phyloP scores from a whole-genome alignment of 2,797 vertebrate species.

The Poecile montanus region DNA sequence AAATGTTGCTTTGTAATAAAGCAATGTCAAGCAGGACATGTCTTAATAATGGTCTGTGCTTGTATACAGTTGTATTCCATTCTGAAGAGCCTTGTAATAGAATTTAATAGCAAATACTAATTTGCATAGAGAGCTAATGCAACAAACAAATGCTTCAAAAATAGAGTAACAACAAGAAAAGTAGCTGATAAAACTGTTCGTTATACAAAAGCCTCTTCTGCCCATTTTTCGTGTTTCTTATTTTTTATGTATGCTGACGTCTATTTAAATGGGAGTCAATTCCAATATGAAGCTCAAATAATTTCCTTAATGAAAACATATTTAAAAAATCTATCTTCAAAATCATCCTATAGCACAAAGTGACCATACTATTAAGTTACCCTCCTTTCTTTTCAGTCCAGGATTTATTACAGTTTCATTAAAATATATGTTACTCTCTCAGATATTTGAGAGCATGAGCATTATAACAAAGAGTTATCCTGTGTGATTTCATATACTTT shows the following conservation, averaged over 20 bases:
- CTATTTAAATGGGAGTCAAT: not conserved
- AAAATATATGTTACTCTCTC: not conserved
- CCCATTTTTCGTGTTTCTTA: not conserved
- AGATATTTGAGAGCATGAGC: not conserved
- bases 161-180: not conserved
- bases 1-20: slow-evolving; percentile 26
- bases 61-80: not conserved
- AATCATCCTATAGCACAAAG: not conserved
- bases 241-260: not conserved
- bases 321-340: not conserved
- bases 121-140: not conserved
- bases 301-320: not conserved
- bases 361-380: not conserved
- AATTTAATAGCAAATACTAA: not conserved
- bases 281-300: not conserved
- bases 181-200: not conserved
- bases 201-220: not conserved
- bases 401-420: not conserved
- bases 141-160: not conserved
- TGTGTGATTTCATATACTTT: not conserved
- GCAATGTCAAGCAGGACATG: not conserved
- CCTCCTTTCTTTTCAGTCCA: not conserved
- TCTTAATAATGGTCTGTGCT: not conserved
- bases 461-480: not conserved
- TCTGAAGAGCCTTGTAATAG: not conserved